Conservation (phyloP, 2,113 vertebrate genomes). For the Mugil cephalus region DNA sequence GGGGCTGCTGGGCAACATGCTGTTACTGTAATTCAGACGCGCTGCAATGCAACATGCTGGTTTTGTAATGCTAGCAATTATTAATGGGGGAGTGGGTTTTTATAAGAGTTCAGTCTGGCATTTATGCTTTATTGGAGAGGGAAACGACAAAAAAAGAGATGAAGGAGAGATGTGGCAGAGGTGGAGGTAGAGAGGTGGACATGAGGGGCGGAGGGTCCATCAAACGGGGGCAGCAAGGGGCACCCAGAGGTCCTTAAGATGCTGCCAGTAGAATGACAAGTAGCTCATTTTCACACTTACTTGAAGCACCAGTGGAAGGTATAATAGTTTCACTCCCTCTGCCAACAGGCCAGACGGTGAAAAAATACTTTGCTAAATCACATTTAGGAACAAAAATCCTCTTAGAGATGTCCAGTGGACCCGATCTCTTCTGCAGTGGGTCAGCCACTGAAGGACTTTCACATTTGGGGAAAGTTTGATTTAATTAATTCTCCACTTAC, state of each 20-base stretch:
- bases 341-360: constrained; percentile 39
- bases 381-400: constrained; percentile 34
- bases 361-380: constrained; percentile 44
- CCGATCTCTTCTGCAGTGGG: constrained; percentile 9
- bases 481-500: constrained; percentile 69
- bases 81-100: constrained; percentile 59
- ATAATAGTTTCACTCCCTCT: constrained; percentile 43
- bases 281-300: constrained; percentile 66
- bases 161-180: constrained; percentile 39
- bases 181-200: constrained; percentile 56
- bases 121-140: constrained; percentile 46
- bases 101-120: constrained; percentile 54
- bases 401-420: constrained; percentile 21
- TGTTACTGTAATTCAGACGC: constrained; percentile 67
- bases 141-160: constrained; percentile 49
- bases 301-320: constrained; percentile 41
- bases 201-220: constrained; percentile 57
- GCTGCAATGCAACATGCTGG: constrained; percentile 65
- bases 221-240: constrained; percentile 55
- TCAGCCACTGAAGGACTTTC: neutral
- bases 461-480: constrained; percentile 20
- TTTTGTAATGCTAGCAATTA: constrained; percentile 67
- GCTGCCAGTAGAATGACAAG: constrained; percentile 64
- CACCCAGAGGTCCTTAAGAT: constrained; percentile 62
- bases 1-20: constrained; percentile 58